Conservation (phyloP, 2,888 invertebrate genomes). For the Drosophila phalerata region DNA sequence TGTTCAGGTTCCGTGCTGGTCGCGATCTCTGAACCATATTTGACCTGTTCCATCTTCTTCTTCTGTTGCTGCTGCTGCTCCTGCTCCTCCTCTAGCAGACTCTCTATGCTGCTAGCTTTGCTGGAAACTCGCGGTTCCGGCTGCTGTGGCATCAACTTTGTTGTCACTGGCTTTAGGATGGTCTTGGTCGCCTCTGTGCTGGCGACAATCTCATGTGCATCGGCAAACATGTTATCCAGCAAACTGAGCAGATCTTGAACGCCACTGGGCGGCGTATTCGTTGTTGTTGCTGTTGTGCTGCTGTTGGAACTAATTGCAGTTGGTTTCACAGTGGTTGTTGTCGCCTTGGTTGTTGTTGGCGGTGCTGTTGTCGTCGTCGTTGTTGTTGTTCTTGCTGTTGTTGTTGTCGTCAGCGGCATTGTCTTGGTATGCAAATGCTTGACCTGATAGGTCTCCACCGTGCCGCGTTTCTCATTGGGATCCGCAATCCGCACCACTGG, state of each 20-base stretch:
- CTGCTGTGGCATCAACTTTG: constrained; percentile 54
- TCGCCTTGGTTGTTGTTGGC: constrained; percentile 15
- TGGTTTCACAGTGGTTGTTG: constrained; percentile 25
- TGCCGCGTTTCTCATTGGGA: constrained; percentile 82
- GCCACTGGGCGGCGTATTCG: constrained; percentile 43
- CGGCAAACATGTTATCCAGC: constrained; percentile 83
- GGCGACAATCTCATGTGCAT: constrained; percentile 63
- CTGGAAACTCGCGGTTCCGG: constrained; percentile 74
- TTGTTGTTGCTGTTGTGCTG: constrained; percentile 24
- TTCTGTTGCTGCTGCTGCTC: constrained; percentile 23
- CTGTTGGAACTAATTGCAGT: constrained; percentile 27
- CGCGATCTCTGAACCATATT: constrained; percentile 51
- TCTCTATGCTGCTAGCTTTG: constrained; percentile 65
- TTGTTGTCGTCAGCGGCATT: constrained; percentile 63
- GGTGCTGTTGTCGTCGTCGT: constrained; percentile 37
- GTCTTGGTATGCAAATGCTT: constrained; percentile 84
- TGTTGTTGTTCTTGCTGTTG: constrained; percentile 48
- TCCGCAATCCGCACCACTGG: constrained; percentile 82
- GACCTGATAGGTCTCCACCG: constrained; percentile 83
- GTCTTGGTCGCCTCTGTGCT: constrained; percentile 34
- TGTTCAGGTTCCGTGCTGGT: constrained; percentile 74
- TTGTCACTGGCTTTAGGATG: constrained; percentile 65
- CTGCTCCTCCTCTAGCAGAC: constrained; percentile 42
- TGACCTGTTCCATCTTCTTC: constrained; percentile 43
- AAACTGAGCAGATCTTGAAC: constrained; percentile 83